These are phyloP conservation scores for Percopsis transmontana DNA, from an alignment of 2,113 vertebrate genomes.

Conservation along the genomic window DNA sequence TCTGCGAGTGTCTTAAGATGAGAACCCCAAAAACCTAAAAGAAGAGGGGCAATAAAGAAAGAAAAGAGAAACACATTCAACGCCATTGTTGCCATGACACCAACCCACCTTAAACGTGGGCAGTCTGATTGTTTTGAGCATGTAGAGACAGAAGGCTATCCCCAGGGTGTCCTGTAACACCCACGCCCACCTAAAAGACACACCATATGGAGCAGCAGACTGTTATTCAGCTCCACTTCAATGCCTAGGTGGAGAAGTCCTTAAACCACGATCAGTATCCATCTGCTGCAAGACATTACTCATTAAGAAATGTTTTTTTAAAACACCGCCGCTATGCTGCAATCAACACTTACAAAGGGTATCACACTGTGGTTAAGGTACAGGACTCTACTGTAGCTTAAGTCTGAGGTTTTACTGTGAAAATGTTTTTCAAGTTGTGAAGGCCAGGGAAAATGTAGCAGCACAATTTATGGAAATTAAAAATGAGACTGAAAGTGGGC, in stretches of 20 bases:
- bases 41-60: too few species aligned
- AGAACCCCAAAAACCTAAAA: too few species aligned
- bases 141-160: constrained; percentile 94
- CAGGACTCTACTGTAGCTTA: too few species aligned
- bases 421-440: neutral
- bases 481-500: too few species aligned
- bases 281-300: neutral
- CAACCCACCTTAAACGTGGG: constrained; percentile 91
- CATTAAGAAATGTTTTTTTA: too few species aligned
- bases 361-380: neutral
- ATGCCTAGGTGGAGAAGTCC: neutral
- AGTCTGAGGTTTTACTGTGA: neutral
- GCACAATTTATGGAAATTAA: neutral
- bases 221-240: neutral
- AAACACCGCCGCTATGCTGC: neutral
- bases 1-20: too few species aligned
- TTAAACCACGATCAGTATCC: neutral
- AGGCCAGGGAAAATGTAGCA: neutral
- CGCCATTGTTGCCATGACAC: neutral
- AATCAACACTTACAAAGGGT: neutral
- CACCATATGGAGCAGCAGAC: neutral
- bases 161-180: constrained; percentile 92
- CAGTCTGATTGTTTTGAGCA: constrained; percentile 92
- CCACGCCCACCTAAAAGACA: constrained; percentile 90
- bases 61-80: neutral